Conservation (phyloP, 1,140 invertebrate species). For the Zaprionus inermis region DNA sequence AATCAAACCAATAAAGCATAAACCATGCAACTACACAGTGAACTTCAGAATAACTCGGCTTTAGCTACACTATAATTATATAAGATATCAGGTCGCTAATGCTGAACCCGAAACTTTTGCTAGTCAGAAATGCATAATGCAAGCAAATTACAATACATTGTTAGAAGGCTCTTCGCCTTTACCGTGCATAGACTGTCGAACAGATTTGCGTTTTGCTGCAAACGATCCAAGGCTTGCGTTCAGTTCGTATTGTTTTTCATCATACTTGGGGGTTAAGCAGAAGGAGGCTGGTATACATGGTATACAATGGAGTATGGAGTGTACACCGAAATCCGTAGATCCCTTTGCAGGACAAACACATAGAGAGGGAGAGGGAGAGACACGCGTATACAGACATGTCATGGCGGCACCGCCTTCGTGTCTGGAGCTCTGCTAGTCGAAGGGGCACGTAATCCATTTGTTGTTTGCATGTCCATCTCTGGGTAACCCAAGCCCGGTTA, state of each 20-base stretch:
- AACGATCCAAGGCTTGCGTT: not conserved
- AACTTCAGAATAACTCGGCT: too few species aligned
- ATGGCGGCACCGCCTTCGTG: conserved; percentile 18
- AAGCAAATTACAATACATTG: not conserved
- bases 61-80: not conserved
- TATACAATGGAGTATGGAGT: not conserved
- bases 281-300: conserved; percentile 18
- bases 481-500: conserved; percentile 16
- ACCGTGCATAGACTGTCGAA: not conserved
- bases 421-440: conserved; percentile 47
- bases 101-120: not conserved
- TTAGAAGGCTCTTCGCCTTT: not conserved
- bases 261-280: not conserved
- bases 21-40: not conserved
- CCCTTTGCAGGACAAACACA: not conserved
- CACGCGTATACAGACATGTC: not conserved
- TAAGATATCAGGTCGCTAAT: not conserved
- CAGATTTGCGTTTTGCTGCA: not conserved
- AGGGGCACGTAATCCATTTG: conserved; percentile 72
- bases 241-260: not conserved
- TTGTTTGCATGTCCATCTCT: conserved; percentile 62
- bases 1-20: not conserved
- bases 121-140: not conserved
- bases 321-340: conserved; percentile 21
- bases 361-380: not conserved